These are phyloP conservation scores for Thymallus thymallus DNA, from an alignment of 2,113 vertebrate genomes.

Conservation along the genomic window DNA sequence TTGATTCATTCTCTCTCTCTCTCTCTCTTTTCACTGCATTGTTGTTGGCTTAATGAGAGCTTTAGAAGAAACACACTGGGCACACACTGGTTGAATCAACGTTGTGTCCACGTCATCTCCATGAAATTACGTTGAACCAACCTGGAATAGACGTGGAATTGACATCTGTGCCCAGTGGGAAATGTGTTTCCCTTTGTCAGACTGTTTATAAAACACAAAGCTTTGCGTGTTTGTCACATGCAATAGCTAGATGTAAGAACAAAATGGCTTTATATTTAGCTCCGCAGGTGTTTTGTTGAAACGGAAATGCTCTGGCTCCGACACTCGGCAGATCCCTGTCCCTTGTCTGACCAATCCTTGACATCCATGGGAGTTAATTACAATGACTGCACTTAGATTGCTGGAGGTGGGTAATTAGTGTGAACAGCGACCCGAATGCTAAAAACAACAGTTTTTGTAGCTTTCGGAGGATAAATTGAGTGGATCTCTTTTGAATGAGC, in stretches of 20 bases:
- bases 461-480: too few relatives aligned
- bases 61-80: background rate
- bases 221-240: conserved; percentile 18
- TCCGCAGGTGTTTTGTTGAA: background rate
- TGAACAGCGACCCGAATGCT: conserved; percentile 32
- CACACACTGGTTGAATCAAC: background rate
- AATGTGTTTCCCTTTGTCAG: conserved; percentile 1
- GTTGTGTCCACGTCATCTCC: too few relatives aligned
- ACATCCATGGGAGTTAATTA: conserved; percentile 70
- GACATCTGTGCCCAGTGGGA: background rate
- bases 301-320: background rate
- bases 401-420: conserved; percentile 67
- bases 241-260: background rate
- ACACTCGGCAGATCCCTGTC: background rate
- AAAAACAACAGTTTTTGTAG: conserved; percentile 19
- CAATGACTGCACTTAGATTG: conserved; percentile 55
- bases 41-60: too few relatives aligned
- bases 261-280: conserved; percentile 30
- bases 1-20: too few relatives aligned
- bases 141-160: too few relatives aligned
- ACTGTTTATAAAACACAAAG: conserved; percentile 27
- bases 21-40: too few relatives aligned
- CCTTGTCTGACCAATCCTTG: conserved; percentile 49
- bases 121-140: too few relatives aligned
- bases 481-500: too few relatives aligned